These are phyloP conservation scores for Danio rerio DNA, from an alignment of 2,113 vertebrate genomes.

Conservation along the genomic window DNA sequence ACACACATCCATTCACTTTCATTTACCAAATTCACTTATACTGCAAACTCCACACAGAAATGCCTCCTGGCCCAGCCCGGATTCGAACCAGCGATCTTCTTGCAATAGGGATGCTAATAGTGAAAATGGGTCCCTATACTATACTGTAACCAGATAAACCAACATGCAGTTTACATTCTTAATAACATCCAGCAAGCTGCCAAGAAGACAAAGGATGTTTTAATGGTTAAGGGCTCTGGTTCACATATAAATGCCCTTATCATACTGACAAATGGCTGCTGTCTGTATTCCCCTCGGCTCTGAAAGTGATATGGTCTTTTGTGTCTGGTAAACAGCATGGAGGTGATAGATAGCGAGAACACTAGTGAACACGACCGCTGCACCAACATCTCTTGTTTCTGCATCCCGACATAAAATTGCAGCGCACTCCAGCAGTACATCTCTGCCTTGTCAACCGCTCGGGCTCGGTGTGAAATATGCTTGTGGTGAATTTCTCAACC, in stretches of 20 bases:
- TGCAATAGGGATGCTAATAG: too few species aligned
- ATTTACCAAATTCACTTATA: too few species aligned
- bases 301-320: constrained; percentile 5
- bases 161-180: background rate
- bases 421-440: background rate
- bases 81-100: too few species aligned
- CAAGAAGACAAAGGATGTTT: background rate
- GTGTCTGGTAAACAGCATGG: constrained; percentile 11
- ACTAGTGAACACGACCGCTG: background rate
- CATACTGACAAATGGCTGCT: background rate
- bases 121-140: too few species aligned
- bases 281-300: background rate
- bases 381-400: background rate
- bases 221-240: background rate
- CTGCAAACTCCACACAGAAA: too few species aligned
- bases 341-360: constrained; percentile 14
- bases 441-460: background rate
- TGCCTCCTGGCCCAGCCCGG: too few species aligned
- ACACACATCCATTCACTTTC: too few species aligned
- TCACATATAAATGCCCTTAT: constrained; percentile 1
- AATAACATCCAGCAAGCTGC: background rate
- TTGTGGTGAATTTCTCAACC: background rate
- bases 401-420: too few species aligned
- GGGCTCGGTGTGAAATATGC: background rate
- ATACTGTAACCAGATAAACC: background rate